Conservation (phyloP, 2,888 invertebrate species). For the Archips xylosteana region DNA sequence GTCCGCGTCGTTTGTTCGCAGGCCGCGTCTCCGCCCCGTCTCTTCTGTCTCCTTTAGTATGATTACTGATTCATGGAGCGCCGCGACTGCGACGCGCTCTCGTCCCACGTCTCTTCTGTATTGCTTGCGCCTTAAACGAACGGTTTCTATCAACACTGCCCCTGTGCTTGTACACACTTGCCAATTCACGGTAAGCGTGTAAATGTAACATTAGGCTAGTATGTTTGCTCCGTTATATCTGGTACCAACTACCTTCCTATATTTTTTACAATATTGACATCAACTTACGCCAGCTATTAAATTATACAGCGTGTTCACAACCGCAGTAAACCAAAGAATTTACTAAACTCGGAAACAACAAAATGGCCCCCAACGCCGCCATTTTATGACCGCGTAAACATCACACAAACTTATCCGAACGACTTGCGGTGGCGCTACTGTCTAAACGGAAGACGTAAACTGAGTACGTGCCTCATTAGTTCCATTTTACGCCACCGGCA, state of each 20-base stretch:
- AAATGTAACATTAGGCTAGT: too few species aligned
- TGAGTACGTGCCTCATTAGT: neutral
- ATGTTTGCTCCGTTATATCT: neutral
- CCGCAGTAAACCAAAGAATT: constrained; percentile 33
- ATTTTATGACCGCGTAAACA: constrained; percentile 36
- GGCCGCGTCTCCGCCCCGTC: too few species aligned
- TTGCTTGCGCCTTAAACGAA: too few species aligned
- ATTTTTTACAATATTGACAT: constrained; percentile 24
- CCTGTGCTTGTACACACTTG: too few species aligned
- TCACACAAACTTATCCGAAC: neutral
- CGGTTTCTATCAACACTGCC: too few species aligned
- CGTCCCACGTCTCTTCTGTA: too few species aligned
- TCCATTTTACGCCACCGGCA: neutral
- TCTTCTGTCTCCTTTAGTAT: too few species aligned
- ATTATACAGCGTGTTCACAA: constrained; percentile 34
- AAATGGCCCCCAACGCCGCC: constrained; percentile 33
- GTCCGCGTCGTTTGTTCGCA: too few species aligned
- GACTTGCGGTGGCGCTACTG: constrained; percentile 6
- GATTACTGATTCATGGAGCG: too few species aligned
- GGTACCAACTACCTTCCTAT: neutral
- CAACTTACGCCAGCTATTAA: constrained; percentile 29
- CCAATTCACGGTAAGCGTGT: too few species aligned
- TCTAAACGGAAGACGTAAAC: neutral
- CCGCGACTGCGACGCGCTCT: too few species aligned
- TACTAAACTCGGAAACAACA: constrained; percentile 38